These are phyloP conservation scores for Melinaea menophilus DNA, from an alignment of 2,888 invertebrate genomes.

Conservation along the genomic window DNA sequence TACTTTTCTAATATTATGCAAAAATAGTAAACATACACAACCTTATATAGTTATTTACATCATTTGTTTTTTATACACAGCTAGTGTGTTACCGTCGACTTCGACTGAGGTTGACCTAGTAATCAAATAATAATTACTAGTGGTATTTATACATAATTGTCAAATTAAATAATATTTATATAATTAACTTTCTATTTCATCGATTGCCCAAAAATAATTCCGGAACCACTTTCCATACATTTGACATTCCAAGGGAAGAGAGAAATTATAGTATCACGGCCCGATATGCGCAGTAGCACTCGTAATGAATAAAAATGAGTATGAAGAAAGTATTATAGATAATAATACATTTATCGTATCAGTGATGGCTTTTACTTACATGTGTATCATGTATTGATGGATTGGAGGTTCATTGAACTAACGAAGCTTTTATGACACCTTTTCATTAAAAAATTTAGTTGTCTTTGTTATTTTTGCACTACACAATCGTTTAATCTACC, in stretches of 20 bases:
- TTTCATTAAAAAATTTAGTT: no score
- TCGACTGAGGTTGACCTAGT: no score
- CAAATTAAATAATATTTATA: neutral
- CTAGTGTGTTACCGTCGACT: no score
- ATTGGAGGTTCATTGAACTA: neutral
- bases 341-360: slow-evolving; percentile 63
- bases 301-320: slow-evolving; percentile 62
- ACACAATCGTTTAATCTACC: no score
- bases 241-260: slow-evolving; percentile 69
- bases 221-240: slow-evolving; percentile 69
- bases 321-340: slow-evolving; percentile 65
- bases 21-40: no score
- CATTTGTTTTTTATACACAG: no score
- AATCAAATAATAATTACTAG: no score
- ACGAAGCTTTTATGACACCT: neutral
- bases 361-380: slow-evolving; percentile 21
- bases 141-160: no score
- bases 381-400: neutral
- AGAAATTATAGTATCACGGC: slow-evolving; percentile 68
- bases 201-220: slow-evolving; percentile 67
- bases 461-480: no score
- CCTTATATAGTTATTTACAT: no score
- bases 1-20: no score
- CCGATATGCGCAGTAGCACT: slow-evolving; percentile 51
- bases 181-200: slow-evolving; percentile 70